These are phyloP conservation scores for Micropterix aruncella DNA, from an alignment of 2,888 invertebrate genomes.

Conservation along the genomic window DNA sequence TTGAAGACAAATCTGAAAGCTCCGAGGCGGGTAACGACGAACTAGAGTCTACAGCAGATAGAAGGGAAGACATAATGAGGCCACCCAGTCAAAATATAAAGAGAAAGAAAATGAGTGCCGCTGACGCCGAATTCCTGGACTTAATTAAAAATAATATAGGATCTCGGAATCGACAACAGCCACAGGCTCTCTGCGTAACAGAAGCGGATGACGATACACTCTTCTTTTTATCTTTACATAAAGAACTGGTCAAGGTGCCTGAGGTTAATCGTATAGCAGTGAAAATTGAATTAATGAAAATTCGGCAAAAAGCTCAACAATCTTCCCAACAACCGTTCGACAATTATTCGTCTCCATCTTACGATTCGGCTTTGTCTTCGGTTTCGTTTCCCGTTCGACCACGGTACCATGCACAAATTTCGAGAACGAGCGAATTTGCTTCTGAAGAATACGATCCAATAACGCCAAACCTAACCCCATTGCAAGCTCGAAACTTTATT, in stretches of 20 bases:
- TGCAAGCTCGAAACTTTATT: not conserved
- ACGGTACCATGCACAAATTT: not conserved
- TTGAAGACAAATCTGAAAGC: slow-evolving; percentile 6
- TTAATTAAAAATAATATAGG: too few species aligned
- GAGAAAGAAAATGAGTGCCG: slow-evolving; percentile 7
- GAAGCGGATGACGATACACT: too few species aligned
- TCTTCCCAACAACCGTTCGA: not conserved
- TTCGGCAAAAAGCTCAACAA: not conserved
- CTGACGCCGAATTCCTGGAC: too few species aligned
- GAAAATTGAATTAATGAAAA: too few species aligned
- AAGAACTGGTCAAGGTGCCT: too few species aligned
- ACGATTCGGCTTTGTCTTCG: not conserved
- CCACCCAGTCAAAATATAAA: slow-evolving; percentile 8
- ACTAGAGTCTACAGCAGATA: slow-evolving; percentile 7
- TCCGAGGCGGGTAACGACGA: slow-evolving; percentile 5
- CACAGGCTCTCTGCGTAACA: too few species aligned
- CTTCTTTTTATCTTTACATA: too few species aligned
- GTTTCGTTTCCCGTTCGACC: not conserved
- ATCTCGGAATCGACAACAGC: too few species aligned
- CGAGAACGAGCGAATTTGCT: not conserved
- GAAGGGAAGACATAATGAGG: slow-evolving; percentile 9
- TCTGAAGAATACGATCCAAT: too few species aligned
- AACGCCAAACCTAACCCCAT: not conserved
- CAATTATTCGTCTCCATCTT: not conserved
- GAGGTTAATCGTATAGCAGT: too few species aligned